Percentiles rank a stretch among this genome's conserved stretches.
These are phyloP conservation scores for Melanotaenia parkinsoni DNA, from an alignment of 2,797 vertebrate species.

Conservation along the genomic window DNA sequence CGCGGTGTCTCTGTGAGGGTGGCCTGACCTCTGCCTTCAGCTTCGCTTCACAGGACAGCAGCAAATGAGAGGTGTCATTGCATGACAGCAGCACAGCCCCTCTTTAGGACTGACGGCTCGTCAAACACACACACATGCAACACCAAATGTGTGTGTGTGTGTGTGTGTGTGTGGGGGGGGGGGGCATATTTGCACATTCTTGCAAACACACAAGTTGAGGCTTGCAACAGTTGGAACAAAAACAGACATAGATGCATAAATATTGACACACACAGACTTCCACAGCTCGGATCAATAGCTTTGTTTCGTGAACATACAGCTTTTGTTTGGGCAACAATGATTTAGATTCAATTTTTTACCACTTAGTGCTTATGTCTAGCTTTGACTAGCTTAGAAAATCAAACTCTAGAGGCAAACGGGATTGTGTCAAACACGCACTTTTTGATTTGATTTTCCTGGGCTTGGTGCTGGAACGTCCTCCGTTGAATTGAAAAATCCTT, in stretches of 20 bases:
- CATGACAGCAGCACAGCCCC: conserved; percentile 69
- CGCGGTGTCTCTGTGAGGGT: conserved; percentile 71
- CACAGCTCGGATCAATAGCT: conserved; percentile 66
- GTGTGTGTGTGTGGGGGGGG: no score
- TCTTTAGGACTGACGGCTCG: conserved; percentile 69
- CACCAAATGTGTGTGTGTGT: conserved; percentile 7
- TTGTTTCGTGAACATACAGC: conserved; percentile 55
- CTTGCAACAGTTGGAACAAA: conserved; percentile 50
- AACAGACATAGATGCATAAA: conserved; percentile 57
- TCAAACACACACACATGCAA: conserved; percentile 14
- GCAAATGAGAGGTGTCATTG: conserved; percentile 81
- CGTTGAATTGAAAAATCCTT: conserved; percentile 38
- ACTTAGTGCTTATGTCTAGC: conserved; percentile 54
- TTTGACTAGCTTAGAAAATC: conserved; percentile 68
- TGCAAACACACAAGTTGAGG: conserved; percentile 44
- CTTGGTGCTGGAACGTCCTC: conserved; percentile 8
- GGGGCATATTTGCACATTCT: conserved; percentile 29
- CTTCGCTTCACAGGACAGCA: conserved; percentile 75
- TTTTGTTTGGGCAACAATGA: conserved; percentile 72
- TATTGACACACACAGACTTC: conserved; percentile 56
- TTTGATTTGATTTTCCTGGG: conserved; percentile 59
- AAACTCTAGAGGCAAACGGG: conserved; percentile 54
- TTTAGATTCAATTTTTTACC: conserved; percentile 66
- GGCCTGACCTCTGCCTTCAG: conserved; percentile 80
- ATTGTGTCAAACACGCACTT: conserved; percentile 54